Evolutionary conservation across 1,140 invertebrate genomes (phyloP).

Genomic region (Sipha flava): DNA sequence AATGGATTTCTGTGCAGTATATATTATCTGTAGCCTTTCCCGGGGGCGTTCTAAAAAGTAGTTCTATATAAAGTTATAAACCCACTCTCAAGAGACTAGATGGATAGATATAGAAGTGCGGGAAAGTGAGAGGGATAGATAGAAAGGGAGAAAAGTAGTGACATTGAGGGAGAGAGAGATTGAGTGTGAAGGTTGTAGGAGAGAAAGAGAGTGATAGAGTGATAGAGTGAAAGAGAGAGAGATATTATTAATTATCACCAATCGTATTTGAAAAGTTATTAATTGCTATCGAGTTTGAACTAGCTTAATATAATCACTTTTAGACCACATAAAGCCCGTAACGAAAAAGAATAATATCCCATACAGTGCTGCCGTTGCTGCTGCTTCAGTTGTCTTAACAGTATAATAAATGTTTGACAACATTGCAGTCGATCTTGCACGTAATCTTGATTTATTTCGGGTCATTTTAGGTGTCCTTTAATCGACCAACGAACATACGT

Average conservation of each 20-base stretch:
- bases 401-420: constrained; percentile 8
- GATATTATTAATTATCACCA: neutral
- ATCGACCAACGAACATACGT: neutral
- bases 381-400: neutral
- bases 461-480: neutral
- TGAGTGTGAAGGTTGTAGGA: no score
- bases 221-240: neutral
- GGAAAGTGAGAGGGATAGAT: no score
- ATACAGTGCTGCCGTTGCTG: neutral
- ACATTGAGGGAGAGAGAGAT: no score
- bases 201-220: no score
- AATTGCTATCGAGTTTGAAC: constrained; percentile 1
- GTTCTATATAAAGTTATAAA: neutral
- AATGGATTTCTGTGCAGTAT: neutral
- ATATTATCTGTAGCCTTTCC: neutral
- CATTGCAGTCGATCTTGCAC: neutral
- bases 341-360: neutral
- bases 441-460: constrained; percentile 15
- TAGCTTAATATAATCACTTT: neutral
- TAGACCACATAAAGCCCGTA: neutral
- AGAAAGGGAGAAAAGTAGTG: no score
- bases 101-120: no score
- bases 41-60: neutral
- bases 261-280: constrained; percentile 1
- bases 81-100: neutral